Evolutionary conservation across 2,113 vertebrate genomes (phyloP).

Genomic region (Charina bottae): DNA sequence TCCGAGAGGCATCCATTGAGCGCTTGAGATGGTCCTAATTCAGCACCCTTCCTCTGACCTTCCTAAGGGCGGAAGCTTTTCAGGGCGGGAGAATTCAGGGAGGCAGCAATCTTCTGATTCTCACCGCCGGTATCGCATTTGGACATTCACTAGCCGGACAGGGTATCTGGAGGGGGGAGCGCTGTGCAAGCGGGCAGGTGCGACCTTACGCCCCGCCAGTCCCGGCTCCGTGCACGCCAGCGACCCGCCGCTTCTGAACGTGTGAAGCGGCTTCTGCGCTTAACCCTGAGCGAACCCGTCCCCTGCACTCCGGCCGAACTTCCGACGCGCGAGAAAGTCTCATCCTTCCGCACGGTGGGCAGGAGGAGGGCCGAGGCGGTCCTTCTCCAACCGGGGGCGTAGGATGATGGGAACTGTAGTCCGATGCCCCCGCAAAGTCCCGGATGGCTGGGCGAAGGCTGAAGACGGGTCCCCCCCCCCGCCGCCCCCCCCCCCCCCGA

Average conservation of each 20-base stretch:
- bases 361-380: background rate
- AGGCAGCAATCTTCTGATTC: background rate
- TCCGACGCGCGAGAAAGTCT: background rate
- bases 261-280: background rate
- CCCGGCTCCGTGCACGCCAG: too few species aligned
- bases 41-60: background rate
- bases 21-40: background rate
- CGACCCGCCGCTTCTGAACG: background rate
- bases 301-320: background rate
- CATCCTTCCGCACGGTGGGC: background rate
- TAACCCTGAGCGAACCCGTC: background rate
- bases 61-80: background rate
- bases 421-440: background rate
- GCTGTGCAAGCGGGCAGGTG: background rate
- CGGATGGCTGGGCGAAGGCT: background rate
- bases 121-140: background rate
- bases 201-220: background rate
- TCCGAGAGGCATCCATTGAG: background rate
- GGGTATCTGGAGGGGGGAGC: background rate
- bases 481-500: background rate
- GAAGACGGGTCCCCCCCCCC: accelerated
- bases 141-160: background rate
- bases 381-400: background rate
- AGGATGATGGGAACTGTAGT: background rate
- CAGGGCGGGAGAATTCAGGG: background rate